Evolutionary conservation across 1,140 invertebrate species (phyloP).

Genomic region (Megalopta genalis): DNA sequence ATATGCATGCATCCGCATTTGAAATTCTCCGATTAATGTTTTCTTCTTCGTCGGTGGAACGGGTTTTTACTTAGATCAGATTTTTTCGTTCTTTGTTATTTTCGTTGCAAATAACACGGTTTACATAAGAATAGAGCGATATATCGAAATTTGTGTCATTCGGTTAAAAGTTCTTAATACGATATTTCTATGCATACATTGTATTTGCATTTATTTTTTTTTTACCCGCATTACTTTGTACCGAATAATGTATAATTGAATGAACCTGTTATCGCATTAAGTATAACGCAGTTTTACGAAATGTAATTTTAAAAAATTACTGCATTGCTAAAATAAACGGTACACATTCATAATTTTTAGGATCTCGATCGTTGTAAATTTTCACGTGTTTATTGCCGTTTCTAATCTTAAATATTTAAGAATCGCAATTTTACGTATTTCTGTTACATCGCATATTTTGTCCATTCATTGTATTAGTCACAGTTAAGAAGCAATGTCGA

Average conservation of each 20-base stretch:
- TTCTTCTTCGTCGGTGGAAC: not conserved
- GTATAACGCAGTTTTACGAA: not conserved
- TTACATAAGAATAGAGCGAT: constrained; percentile 7
- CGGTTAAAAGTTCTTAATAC: not conserved
- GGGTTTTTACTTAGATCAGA: not conserved
- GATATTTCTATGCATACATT: not conserved
- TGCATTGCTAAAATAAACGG: not conserved
- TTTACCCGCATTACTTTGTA: not conserved
- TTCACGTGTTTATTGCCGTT: not conserved
- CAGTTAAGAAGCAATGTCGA: constrained; percentile 11
- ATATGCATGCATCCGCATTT: constrained; percentile 1
- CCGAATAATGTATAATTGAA: not conserved
- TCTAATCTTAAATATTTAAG: not conserved
- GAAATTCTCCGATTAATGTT: not conserved
- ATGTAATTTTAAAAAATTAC: not conserved
- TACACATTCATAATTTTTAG: not conserved
- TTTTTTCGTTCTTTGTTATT: not conserved
- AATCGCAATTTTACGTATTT: not conserved
- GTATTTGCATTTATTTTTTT: not conserved
- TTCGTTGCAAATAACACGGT: not conserved
- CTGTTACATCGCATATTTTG: not conserved
- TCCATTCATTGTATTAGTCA: constrained; percentile 19
- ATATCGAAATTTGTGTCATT: not conserved
- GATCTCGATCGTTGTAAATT: not conserved
- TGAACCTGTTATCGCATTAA: not conserved